Conservation (phyloP, 2,113 vertebrate genomes). For the Sylvietta virens region DNA sequence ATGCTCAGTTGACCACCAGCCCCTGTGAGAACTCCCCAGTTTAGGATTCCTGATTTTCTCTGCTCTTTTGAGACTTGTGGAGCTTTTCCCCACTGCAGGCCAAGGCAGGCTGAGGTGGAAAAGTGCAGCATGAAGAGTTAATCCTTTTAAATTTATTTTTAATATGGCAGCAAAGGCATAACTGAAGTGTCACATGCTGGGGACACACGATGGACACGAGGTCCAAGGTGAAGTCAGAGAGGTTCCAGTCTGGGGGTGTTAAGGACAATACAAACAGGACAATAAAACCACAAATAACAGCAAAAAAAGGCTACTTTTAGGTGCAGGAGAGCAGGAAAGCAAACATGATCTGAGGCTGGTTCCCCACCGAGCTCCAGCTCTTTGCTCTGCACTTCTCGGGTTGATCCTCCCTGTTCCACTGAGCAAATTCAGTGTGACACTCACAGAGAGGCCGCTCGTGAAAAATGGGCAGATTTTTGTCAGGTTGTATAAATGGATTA, state of each 20-base stretch:
- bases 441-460: neutral
- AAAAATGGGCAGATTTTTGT: constrained; percentile 33
- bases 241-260: neutral
- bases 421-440: constrained; percentile 55
- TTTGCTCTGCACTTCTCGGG: neutral
- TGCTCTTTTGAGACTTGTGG: fast-evolving
- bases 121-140: neutral
- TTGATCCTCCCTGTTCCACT: neutral
- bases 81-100: neutral
- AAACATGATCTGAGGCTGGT: neutral
- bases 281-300: neutral
- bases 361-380: neutral
- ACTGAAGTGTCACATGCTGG: neutral
- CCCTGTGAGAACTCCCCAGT: neutral
- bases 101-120: too few species aligned
- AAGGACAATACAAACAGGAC: neutral
- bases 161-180: fast-evolving
- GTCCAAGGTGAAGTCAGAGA: neutral
- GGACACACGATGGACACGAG: neutral
- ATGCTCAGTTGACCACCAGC: neutral
- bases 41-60: neutral
- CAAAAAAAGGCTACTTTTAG: neutral
- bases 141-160: neutral
- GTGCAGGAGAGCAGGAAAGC: neutral
- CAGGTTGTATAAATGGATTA: constrained; percentile 62